Conservation (phyloP, 2,113 vertebrate species). For the Xenotilapia longispinis region DNA sequence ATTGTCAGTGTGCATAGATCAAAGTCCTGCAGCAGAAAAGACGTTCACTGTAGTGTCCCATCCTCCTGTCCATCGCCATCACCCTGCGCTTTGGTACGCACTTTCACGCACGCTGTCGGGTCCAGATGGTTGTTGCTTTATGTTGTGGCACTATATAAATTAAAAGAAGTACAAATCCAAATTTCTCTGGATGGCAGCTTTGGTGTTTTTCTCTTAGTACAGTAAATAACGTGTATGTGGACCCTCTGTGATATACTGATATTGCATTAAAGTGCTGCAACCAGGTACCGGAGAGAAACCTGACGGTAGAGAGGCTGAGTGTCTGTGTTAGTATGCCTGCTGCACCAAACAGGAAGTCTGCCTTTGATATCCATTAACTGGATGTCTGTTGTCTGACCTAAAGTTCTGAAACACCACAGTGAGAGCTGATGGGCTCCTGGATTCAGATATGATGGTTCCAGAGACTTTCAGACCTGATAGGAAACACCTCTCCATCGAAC, state of each 20-base stretch:
- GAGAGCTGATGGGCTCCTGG: not conserved
- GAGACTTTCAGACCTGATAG: not conserved
- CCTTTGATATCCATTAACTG: not conserved
- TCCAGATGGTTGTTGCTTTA: slow-evolving; percentile 2
- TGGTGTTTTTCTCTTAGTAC: not conserved
- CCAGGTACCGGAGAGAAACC: not conserved
- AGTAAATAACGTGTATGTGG: not conserved
- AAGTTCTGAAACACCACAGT: not conserved
- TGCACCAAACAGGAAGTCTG: not conserved
- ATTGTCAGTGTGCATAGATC: not conserved
- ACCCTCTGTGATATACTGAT: not conserved
- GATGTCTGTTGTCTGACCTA: accelerated
- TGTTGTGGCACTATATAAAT: slow-evolving; percentile 20
- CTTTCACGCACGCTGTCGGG: not conserved
- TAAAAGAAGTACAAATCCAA: slow-evolving; percentile 37
- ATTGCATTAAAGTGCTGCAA: not conserved
- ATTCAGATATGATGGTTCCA: not conserved
- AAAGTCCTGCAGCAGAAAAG: slow-evolving; percentile 2
- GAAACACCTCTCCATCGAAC: accelerated
- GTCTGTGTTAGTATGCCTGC: not conserved
- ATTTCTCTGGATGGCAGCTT: not conserved
- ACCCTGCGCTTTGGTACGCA: not conserved
- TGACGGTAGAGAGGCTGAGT: not conserved
- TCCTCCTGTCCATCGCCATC: not conserved
- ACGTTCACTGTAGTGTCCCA: not conserved